Evolutionary conservation across 2,797 vertebrate species (phyloP).

Genomic region (Betta splendens): DNA sequence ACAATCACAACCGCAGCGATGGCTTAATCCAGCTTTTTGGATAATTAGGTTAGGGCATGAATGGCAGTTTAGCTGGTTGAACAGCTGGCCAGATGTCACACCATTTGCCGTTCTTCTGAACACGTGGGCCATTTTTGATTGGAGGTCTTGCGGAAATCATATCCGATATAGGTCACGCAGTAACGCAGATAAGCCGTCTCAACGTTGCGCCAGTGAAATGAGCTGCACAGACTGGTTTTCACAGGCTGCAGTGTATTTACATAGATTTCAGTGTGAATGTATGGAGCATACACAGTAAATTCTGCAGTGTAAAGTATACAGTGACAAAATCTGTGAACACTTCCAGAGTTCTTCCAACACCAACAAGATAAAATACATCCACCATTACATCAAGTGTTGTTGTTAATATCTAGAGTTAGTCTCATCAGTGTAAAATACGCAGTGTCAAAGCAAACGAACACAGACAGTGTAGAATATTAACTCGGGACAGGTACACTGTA

Average conservation of each 20-base stretch:
- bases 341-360: no score
- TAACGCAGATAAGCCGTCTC: background rate
- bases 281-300: constrained; percentile 46
- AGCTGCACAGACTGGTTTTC: constrained; percentile 3
- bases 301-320: no score
- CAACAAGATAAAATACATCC: no score
- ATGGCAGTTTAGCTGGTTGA: constrained; percentile 8
- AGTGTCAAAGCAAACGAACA: no score
- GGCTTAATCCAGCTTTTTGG: constrained; percentile 20
- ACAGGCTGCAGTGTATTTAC: constrained; percentile 5
- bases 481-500: no score
- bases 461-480: no score
- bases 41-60: constrained; percentile 25
- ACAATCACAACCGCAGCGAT: no score
- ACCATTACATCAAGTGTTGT: no score
- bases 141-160: constrained; percentile 10
- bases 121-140: constrained; percentile 33
- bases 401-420: no score
- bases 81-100: constrained; percentile 44
- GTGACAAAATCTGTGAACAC: no score
- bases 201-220: constrained; percentile 3
- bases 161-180: constrained; percentile 25
- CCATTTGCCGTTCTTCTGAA: constrained; percentile 21
- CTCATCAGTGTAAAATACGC: no score
- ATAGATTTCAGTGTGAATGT: constrained; percentile 19